Evolutionary conservation across 2,888 invertebrate species (phyloP), one percentile per base, ranked within the genome.

Genomic region (Lordiphosa andalusiaca): DNA sequence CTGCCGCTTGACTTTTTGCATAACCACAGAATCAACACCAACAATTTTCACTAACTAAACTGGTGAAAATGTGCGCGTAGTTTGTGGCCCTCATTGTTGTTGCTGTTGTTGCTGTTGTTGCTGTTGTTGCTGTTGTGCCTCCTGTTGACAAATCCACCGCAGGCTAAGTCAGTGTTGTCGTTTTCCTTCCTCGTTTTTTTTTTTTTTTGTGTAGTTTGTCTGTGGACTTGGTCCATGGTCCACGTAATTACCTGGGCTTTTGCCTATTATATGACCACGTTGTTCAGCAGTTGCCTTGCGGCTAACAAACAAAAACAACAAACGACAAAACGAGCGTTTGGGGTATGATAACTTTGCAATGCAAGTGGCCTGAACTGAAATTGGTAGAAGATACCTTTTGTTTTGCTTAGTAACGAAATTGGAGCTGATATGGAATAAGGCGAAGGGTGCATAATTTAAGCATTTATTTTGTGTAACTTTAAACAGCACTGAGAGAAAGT

Each of bases 241-340:
- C 38, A 37, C 71, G 67, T 74, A 78, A 81, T 84, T 84, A 77
- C 84, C 81, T 77, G 81, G 69, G 73, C 76, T 75, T 69, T 62
- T 44, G 62, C 65, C 71, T 64, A 65, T 72, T 83, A 75, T 83
- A 54, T 63, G 80, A 67, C 58, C 76, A 80, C 70, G 73, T 75
- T 72, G 67, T 66, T 73, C 55, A 83, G 70, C 73, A 78, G 75
- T 67, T 82, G 69, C 54, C 64, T 65, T 57, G 25, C 21, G 60
- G 33, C 59, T 46, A 36, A 41, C 37, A 52, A 42, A 25, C 54
- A 52, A 42, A 10, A 42, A 38, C 38, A 19, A 40, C n/a, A 33
- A 42, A 3, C 7, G 23, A 25, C 41, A 37, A 50, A 60, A 61
- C 53, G 62, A 49, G 62, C 55, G 49, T 60, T 65, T 44, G 39